phyloP scores from a whole-genome alignment of 1,140 invertebrate species.

The Hycleus phaleratus region DNA sequence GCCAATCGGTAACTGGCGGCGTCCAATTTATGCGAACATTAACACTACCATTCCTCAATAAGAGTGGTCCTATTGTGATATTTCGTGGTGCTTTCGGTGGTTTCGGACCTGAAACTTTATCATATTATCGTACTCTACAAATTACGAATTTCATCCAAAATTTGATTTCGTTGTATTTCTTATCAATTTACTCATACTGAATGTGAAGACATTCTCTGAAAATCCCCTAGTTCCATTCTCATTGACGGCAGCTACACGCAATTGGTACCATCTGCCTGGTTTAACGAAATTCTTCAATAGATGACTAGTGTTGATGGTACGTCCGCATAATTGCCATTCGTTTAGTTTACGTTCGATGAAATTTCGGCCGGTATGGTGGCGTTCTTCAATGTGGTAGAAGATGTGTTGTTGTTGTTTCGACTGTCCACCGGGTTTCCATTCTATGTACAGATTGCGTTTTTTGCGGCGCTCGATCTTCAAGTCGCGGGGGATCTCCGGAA shows the following conservation, averaged over 20 bases:
- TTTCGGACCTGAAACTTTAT: constrained; percentile 47
- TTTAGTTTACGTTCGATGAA: constrained; percentile 46
- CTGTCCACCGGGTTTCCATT: constrained; percentile 32
- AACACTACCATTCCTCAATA: constrained; percentile 45
- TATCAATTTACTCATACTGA: constrained; percentile 33
- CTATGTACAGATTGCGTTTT: constrained; percentile 36
- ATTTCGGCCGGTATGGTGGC: constrained; percentile 48
- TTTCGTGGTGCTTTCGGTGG: constrained; percentile 57
- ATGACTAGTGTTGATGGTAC: constrained; percentile 41
- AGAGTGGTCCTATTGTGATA: constrained; percentile 48
- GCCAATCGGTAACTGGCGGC: constrained; percentile 56
- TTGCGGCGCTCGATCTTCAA: constrained; percentile 34
- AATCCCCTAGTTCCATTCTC: constrained; percentile 61
- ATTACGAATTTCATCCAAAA: not conserved
- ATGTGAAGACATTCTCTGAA: constrained; percentile 54
- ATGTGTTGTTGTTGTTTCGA: constrained; percentile 20
- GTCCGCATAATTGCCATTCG: constrained; percentile 44
- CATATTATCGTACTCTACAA: constrained; percentile 1
- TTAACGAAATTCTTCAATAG: constrained; percentile 51
- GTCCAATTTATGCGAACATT: constrained; percentile 52
- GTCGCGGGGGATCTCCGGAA: constrained; percentile 42
- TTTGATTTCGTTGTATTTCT: not conserved
- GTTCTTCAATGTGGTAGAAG: constrained; percentile 48
- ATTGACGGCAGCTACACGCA: constrained; percentile 65
- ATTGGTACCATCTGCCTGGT: constrained; percentile 69